These are phyloP conservation scores for Drosophila truncata DNA, from an alignment of 1,140 invertebrate genomes.

Conservation along the genomic window DNA sequence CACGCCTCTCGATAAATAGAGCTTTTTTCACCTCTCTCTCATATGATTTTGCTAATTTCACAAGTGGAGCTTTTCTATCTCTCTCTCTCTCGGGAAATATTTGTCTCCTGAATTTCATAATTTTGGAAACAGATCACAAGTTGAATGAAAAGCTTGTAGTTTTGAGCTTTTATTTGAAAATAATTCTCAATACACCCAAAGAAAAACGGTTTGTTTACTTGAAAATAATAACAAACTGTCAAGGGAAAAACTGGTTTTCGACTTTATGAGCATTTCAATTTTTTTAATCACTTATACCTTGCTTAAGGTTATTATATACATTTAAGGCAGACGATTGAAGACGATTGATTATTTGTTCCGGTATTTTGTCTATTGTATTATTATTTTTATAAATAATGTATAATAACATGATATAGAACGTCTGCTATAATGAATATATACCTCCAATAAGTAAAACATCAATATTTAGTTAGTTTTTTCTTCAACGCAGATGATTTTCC, in stretches of 20 bases:
- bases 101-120: conserved; percentile 1
- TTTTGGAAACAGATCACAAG: not conserved
- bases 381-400: no score
- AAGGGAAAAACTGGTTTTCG: not conserved
- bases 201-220: not conserved
- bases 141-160: not conserved
- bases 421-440: no score
- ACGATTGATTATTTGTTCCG: no score
- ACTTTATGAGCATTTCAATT: no score
- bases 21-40: not conserved
- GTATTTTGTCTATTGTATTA: no score
- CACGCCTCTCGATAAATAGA: not conserved
- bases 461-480: no score
- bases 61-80: not conserved
- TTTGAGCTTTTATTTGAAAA: not conserved
- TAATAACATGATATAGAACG: no score
- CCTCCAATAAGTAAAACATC: no score
- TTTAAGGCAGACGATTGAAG: not conserved
- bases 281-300: no score
- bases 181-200: not conserved
- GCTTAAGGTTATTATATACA: not conserved
- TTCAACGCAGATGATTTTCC: no score
- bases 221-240: not conserved
- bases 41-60: not conserved
- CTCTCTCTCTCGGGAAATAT: not conserved